Evolutionary conservation across 2,113 vertebrate species (phyloP), one percentile per base, ranked within the genome.

Genomic region (Dromas ardeola): DNA sequence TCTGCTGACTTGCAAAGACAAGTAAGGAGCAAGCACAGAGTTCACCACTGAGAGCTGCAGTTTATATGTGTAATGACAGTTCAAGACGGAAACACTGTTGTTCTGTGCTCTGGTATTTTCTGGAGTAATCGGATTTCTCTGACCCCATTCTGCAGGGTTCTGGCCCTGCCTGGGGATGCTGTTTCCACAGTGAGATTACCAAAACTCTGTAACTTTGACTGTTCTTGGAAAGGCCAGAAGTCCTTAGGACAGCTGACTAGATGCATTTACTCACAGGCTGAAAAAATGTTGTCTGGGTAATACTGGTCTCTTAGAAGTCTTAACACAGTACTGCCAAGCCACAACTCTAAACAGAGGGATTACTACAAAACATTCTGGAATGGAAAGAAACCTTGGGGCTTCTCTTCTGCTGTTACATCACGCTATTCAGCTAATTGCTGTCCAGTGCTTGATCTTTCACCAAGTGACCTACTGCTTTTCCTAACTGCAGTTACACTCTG

Each of bases 1-100:
- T 86, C 78, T 94, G 89, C 91, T 96, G 93, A 83, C 93, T 81
- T 84, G 90, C 65, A 77, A 70, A 94, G 90, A 76, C 61, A 88
- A 96, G 87, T 56, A 84, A 96, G 61, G 55, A 93, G 65, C 66
- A 85, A 93, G 73, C 77, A 42, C 40, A 70, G 52, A 88, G 90
- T 69, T 97, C 88, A 93, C 63, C 74, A 70, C 29, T 55, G 86
- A 70, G 56, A 2, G 17, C 88, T 94, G 86, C 73, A 91, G 86
- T 91, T 95, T 42, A 1, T 81, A 83, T 70, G 61, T 61, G 58
- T 29, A 92, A 71, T 69, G 90, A 84, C 88, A 92, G 55, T 30
- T 92, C 69, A 69, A 32, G 81, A 93, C 71, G 92, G 78, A 29
- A 95, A 26, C 66, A 79, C 32, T 62, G 34, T 85, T 77, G 55